These are phyloP conservation scores for Teinopalpus imperialis DNA, from an alignment of 2,888 invertebrate species.

Conservation along the genomic window DNA sequence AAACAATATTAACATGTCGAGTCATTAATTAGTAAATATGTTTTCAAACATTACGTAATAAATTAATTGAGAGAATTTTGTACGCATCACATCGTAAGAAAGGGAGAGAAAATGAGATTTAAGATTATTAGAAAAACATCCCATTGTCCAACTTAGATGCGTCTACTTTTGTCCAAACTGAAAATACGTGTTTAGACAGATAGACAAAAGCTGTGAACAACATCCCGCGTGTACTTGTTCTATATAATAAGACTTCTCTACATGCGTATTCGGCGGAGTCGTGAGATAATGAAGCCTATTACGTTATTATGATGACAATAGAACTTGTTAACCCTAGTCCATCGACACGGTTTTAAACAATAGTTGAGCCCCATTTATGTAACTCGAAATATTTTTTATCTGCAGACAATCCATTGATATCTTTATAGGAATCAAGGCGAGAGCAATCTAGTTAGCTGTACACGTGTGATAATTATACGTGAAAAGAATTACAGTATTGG, in stretches of 20 bases:
- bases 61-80: too few relatives aligned
- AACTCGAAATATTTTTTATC: slow-evolving; percentile 29
- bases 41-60: too few relatives aligned
- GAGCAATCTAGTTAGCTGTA: slow-evolving; percentile 27
- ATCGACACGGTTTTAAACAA: slow-evolving; percentile 46
- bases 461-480: slow-evolving; percentile 11
- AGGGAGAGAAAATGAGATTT: too few relatives aligned
- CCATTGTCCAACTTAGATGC: slow-evolving; percentile 13
- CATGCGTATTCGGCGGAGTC: slow-evolving; percentile 36
- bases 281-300: slow-evolving; percentile 40
- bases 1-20: too few relatives aligned
- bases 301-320: slow-evolving; percentile 43
- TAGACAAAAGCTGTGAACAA: too few relatives aligned
- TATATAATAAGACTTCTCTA: slow-evolving; percentile 26
- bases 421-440: slow-evolving; percentile 27
- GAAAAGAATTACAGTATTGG: too few relatives aligned
- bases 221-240: too few relatives aligned
- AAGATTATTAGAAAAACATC: background rate
- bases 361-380: slow-evolving; percentile 41
- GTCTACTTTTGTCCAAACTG: too few relatives aligned
- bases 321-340: slow-evolving; percentile 39
- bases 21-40: too few relatives aligned
- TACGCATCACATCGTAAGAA: too few relatives aligned
- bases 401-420: slow-evolving; percentile 28
- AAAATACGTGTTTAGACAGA: too few relatives aligned